Base-by-base conservation (phyloP, 2,797 vertebrate genomes). In the Malacoctenus gilli region DNA sequence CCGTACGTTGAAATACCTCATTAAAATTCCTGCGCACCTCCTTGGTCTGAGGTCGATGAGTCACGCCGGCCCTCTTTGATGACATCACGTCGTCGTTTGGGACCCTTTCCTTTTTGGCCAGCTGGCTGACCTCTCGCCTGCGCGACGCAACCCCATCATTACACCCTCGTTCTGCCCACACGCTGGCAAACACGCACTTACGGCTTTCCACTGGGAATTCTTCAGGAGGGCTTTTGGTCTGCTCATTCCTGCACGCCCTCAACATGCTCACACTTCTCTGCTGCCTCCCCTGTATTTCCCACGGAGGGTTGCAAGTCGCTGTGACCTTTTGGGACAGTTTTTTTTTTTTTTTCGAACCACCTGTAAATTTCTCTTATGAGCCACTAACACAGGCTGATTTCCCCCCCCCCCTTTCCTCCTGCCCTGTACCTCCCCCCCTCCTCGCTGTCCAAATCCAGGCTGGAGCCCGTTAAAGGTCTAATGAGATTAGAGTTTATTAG, bases 1-100 rank as follows among this genome's bases (percentile, higher is more conserved):
- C 80, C 68, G 76, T 46, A 60, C 80, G 74, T 53, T 21, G 79
- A 84, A 67, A 52, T 55, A 70, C 80, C 68, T 77, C 74, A 75
- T 87, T 79, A 85, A 89, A 83, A 89, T 89, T 87, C 88, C 60
- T 85, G 51, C 54, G 69, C 58, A 59, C 71, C 77, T 83, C 78
- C 79, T 50, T 74, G 14, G 48, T 78, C 74, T 88, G 87, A 85
- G 84, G 84, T 75, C 58, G 43, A 81, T 89, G 88, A 90, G 82
- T 91, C 90, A 91, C 70, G 25, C 69, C 38, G 84, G 72, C 83
- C 68, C 77, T 80, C 85, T 91, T 87, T 89, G 89, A 92, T 93
- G 90, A 92, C 87, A 82, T 89, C 90, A 91, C 80, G 60, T 69
- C 84, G 85, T 88, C 87, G 72, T 84, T 30, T 62, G 79, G 77